Conservation (phyloP, 2,113 vertebrate species). For the Pseudolaguvia tuberculata region DNA sequence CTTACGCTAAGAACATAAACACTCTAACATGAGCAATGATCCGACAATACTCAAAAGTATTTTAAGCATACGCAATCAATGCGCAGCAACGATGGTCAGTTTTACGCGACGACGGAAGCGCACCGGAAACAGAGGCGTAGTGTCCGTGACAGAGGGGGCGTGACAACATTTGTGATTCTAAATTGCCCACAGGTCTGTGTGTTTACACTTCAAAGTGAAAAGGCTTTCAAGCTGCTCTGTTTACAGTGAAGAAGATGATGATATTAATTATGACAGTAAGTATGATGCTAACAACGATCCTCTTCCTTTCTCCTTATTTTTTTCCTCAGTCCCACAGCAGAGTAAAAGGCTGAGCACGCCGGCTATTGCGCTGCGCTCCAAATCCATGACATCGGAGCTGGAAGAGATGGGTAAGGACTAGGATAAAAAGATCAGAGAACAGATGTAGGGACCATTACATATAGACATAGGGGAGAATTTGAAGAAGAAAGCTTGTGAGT, state of each 20-base stretch:
- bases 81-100: too few species aligned
- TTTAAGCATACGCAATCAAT: too few species aligned
- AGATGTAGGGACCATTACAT: slow-evolving; percentile 6
- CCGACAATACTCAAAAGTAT: too few species aligned
- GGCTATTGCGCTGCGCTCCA: slow-evolving; percentile 84
- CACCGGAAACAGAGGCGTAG: too few species aligned
- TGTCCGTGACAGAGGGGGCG: too few species aligned
- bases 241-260: not conserved
- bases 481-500: slow-evolving; percentile 18
- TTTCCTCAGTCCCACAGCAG: slow-evolving; percentile 78
- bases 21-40: too few species aligned
- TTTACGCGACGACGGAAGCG: too few species aligned
- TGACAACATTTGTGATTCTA: too few species aligned
- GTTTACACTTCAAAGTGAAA: not conserved
- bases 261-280: not conserved
- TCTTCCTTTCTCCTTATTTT: not conserved
- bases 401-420: slow-evolving; percentile 85
- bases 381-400: slow-evolving; percentile 92
- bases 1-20: too few species aligned
- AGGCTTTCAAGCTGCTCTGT: not conserved
- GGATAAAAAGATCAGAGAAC: not conserved
- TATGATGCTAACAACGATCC: not conserved
- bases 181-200: too few species aligned
- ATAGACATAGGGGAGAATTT: slow-evolving; percentile 13
- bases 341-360: slow-evolving; percentile 83